Base-by-base conservation (phyloP, 2,888 invertebrate genomes). In the Chaitophorus viminalis region DNA sequence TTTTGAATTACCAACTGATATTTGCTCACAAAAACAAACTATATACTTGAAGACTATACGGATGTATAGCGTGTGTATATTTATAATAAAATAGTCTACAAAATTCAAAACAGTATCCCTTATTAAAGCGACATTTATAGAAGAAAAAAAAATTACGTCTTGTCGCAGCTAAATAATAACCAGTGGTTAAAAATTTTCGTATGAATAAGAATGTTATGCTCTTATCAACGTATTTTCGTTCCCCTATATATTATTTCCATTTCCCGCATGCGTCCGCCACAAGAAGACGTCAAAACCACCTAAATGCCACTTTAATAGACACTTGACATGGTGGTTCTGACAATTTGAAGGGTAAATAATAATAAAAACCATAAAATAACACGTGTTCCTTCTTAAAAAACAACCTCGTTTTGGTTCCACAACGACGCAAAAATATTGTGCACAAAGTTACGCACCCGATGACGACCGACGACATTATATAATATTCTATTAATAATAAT, bases 341-440 rank as follows among this genome's bases (percentile, higher is more conserved):
- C 60, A 70, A 36, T 86, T 79, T 65, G 60, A 86, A 60, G 79
- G 74, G 79, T 79, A 72, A 79, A 86, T 72, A 86, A 54, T 79
- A 72, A 70, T 70, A 72, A 72, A 86, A 75, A 75, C n/a, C 29
- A 65, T 39, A 83, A 65, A 86, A 85, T 18, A 77, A 86, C 79
- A 86, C 86, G 86, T 86, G 78, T 72, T 54, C 29, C 36, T 79
- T 54, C 36, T 86, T 25, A 72, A 46, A 52, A n/a, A 46, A 39
- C 11, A 29, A 76, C 36, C 72, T 21, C 25, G 11, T 25, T n/a
- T 14, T 17, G 11, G n/a, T 60, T 17, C 33, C 72, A 25, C 25
- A 3, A 25, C 25, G 6, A 14, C 31, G 25, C 6, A 11, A 65
- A 65, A 33, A 54, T 9, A 14, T 14, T 46, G 1, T 1, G 46